Evolutionary conservation across 2,797 vertebrate species (phyloP).

Genomic region (Lagodon rhomboides): DNA sequence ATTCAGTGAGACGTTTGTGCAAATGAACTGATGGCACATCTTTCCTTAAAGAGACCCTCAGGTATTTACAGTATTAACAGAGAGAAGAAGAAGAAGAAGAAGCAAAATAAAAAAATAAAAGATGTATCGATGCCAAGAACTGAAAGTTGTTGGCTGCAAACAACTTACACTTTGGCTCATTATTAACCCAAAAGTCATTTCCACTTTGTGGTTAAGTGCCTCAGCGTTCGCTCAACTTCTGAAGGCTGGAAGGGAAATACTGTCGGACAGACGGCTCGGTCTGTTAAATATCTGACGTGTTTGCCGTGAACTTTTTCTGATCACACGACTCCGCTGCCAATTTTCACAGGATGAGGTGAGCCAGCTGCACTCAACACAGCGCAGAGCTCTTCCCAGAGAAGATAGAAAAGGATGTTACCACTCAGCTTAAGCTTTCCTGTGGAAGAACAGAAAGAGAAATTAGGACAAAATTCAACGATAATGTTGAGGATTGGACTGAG

Average conservation of each 20-base stretch:
- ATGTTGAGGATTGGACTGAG: too few relatives aligned
- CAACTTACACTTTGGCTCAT: conserved; percentile 28
- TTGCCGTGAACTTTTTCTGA: conserved; percentile 29
- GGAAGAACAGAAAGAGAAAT: not conserved
- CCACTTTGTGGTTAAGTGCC: conserved; percentile 11
- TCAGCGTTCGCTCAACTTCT: conserved; percentile 9
- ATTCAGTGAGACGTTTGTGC: conserved; percentile 50
- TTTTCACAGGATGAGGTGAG: not conserved
- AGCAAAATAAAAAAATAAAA: conserved; percentile 14
- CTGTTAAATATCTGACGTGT: conserved; percentile 41
- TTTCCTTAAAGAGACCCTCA: conserved; percentile 35
- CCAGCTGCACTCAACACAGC: not conserved
- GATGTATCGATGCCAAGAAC: conserved; percentile 25
- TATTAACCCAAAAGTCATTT: conserved; percentile 30
- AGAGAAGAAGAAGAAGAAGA: too few relatives aligned
- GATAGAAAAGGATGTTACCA: not conserved
- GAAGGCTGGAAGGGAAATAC: conserved; percentile 6
- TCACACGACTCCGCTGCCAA: conserved; percentile 23
- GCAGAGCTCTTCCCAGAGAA: not conserved
- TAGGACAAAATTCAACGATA: too few relatives aligned
- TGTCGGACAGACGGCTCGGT: conserved; percentile 26
- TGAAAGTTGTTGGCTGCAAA: conserved; percentile 25
- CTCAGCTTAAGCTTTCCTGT: not conserved
- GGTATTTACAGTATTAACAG: conserved; percentile 51
- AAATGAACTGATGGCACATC: conserved; percentile 31